phyloP scores from a whole-genome alignment of 2,113 vertebrate species.

The Trichomycterus rosablanca region DNA sequence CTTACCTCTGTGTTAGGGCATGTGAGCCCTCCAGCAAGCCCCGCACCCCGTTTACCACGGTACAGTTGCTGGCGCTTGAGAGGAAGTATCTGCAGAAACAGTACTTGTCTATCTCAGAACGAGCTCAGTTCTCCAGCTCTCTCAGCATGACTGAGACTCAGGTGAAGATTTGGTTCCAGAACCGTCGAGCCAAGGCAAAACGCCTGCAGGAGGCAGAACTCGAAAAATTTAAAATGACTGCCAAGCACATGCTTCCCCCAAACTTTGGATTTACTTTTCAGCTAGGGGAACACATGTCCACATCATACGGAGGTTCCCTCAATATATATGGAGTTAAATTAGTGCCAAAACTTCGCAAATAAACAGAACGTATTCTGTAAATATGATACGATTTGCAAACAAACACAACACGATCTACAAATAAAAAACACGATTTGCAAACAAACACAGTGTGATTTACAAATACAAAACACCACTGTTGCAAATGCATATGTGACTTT shows the following conservation, averaged over 20 bases:
- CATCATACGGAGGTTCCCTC: conserved; percentile 76
- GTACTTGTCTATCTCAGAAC: conserved; percentile 95
- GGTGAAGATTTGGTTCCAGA: conserved; percentile 99
- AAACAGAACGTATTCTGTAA: no score
- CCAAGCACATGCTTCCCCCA: conserved; percentile 89
- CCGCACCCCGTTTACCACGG: conserved; percentile 93
- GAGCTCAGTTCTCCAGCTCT: conserved; percentile 94
- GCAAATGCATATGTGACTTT: no score
- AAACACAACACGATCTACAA: no score
- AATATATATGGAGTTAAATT: no score
- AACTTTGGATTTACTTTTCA: conserved; percentile 94
- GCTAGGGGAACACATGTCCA: conserved; percentile 76
- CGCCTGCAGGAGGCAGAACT: conserved; percentile 95
- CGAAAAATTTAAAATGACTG: conserved; percentile 96
- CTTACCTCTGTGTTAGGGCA: conserved; percentile 71
- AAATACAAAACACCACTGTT: no score
- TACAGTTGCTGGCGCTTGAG: conserved; percentile 93
- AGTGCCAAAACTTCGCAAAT: no score
- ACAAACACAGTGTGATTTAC: no score
- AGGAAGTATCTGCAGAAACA: conserved; percentile 97
- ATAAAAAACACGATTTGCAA: no score
- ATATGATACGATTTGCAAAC: no score
- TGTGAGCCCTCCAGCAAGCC: conserved; percentile 90
- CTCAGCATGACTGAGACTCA: conserved; percentile 95
- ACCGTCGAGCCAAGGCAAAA: conserved; percentile 94